Conservation (phyloP, 2,113 vertebrate species). For the Felis chaus region DNA sequence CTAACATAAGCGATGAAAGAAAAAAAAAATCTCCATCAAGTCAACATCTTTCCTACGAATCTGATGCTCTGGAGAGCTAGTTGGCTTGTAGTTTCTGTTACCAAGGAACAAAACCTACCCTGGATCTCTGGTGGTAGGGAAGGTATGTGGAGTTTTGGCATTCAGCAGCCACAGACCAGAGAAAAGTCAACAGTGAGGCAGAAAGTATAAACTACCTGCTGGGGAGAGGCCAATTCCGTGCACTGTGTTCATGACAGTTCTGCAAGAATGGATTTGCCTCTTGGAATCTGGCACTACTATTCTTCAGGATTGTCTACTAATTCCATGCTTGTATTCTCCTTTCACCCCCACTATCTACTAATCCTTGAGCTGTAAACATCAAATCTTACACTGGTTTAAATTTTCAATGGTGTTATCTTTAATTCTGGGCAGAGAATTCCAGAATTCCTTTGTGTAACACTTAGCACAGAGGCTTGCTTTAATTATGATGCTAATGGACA, state of each 20-base stretch:
- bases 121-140: neutral
- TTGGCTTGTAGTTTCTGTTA: neutral
- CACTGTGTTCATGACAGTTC: neutral
- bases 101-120: neutral
- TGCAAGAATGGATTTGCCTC: neutral
- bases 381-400: neutral
- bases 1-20: neutral
- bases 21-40: slow-evolving; percentile 38
- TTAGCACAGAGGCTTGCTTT: neutral
- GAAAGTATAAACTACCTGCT: neutral
- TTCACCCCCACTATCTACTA: neutral
- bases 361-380: neutral
- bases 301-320: neutral
- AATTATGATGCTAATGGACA: neutral
- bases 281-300: neutral
- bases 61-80: neutral
- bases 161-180: neutral
- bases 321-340: neutral
- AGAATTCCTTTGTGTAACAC: neutral
- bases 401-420: neutral
- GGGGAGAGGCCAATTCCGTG: neutral
- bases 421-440: neutral
- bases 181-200: neutral
- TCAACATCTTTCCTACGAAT: slow-evolving; percentile 64
- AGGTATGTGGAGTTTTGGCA: slow-evolving; percentile 17